These are phyloP conservation scores for Cosmopolites sordidus DNA, from an alignment of 2,888 invertebrate species.

Conservation along the genomic window DNA sequence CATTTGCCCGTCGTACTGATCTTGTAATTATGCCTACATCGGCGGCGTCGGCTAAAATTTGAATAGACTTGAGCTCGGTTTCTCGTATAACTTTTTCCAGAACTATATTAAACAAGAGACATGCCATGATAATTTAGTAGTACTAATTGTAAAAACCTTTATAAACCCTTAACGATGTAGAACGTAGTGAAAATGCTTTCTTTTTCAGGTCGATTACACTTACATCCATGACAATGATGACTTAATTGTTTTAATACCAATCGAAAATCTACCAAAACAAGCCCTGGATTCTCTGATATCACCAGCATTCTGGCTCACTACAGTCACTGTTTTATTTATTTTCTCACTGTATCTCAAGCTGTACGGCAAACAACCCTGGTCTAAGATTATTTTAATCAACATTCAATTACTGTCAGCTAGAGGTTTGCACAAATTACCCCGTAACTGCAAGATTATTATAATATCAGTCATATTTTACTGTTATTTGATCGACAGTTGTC, in stretches of 20 bases:
- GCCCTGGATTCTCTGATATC: constrained; percentile 1
- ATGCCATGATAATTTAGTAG: no score
- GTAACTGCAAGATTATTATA: constrained; percentile 10
- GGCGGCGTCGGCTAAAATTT: no score
- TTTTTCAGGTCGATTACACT: constrained; percentile 14
- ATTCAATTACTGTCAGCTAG: constrained; percentile 7
- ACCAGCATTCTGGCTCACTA: background rate
- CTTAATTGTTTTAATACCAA: constrained; percentile 9
- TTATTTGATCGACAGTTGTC: constrained; percentile 3
- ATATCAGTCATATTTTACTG: constrained; percentile 11
- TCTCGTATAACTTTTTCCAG: no score
- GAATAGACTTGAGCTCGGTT: no score
- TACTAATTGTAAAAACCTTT: no score
- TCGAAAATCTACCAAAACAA: background rate
- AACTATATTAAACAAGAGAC: no score
- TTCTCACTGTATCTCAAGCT: constrained; percentile 4
- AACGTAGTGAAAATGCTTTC: no score
- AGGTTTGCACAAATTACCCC: background rate
- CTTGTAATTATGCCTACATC: no score
- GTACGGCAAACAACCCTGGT: background rate
- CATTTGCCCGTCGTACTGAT: no score
- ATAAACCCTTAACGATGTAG: no score
- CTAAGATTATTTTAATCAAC: constrained; percentile 3
- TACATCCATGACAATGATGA: constrained; percentile 8
- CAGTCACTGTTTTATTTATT: background rate